A percentile compares a stretch with the other conserved stretches of the same genome.
phyloP scores from a whole-genome alignment of 2,888 invertebrate genomes.

The Chaitophorus viminalis region DNA sequence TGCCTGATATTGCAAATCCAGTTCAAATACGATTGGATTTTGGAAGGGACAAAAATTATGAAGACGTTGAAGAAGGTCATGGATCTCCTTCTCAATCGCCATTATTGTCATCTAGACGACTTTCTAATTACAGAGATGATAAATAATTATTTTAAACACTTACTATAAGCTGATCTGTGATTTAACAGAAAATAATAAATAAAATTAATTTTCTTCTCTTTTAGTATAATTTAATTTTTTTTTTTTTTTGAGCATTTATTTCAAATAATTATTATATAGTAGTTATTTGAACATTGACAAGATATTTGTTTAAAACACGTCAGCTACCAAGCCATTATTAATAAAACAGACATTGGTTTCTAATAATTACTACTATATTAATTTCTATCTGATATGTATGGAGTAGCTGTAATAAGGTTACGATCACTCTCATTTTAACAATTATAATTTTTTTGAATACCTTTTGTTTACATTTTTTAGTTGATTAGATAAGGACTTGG shows the following conservation, averaged over 20 bases:
- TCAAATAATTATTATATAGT: constrained; percentile 19
- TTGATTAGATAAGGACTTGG: too few species aligned
- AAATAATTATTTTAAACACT: constrained; percentile 41
- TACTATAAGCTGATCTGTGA: constrained; percentile 61
- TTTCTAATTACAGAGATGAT: constrained; percentile 57
- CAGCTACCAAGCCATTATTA: too few species aligned
- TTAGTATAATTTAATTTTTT: constrained; percentile 11
- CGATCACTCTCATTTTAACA: too few species aligned
- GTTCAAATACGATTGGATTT: constrained; percentile 65
- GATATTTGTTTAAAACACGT: constrained; percentile 8
- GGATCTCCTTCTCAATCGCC: constrained; percentile 59
- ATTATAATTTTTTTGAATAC: too few species aligned
- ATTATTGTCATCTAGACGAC: constrained; percentile 57
- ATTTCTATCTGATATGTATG: too few species aligned
- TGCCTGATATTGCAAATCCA: constrained; percentile 62
- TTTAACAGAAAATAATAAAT: constrained; percentile 59
- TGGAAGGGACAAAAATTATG: constrained; percentile 63
- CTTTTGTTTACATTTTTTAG: too few species aligned
- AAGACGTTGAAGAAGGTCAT: constrained; percentile 62
- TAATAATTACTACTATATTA: too few species aligned
- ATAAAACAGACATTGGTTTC: too few species aligned
- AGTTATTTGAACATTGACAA: constrained; percentile 1
- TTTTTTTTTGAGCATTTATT: constrained; percentile 39
- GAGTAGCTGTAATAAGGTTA: too few species aligned
- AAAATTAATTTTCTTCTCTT: constrained; percentile 45